phyloP scores from a whole-genome alignment of 2,888 invertebrate species.

The Brachycybe producta region DNA sequence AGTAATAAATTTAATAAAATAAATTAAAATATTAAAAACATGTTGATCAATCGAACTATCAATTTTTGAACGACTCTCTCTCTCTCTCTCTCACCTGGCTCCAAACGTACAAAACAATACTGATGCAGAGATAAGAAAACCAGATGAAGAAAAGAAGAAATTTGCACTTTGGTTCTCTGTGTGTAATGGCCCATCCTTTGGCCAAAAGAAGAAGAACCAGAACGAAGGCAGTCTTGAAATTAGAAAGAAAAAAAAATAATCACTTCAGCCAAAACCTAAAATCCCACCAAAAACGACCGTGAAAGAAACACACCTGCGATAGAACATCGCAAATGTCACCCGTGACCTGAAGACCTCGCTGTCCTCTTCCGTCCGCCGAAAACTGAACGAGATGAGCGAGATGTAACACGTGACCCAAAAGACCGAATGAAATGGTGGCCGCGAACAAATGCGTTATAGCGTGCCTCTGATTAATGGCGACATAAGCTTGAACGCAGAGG shows the following conservation, averaged over 20 bases:
- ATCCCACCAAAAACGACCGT: too few relatives aligned
- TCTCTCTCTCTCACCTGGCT: slow-evolving; percentile 73
- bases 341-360: slow-evolving; percentile 62
- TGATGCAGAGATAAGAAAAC: slow-evolving; percentile 80
- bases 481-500: slow-evolving; percentile 80
- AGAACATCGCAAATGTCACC: slow-evolving; percentile 88
- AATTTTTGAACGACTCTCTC: too few relatives aligned
- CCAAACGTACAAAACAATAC: slow-evolving; percentile 87
- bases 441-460: slow-evolving; percentile 83
- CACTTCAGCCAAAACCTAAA: too few relatives aligned
- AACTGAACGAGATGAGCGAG: slow-evolving; percentile 78
- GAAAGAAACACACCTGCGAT: slow-evolving; percentile 60
- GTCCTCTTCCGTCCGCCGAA: slow-evolving; percentile 79
- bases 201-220: slow-evolving; percentile 76
- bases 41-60: too few relatives aligned
- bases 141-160: slow-evolving; percentile 73
- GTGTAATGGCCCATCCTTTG: slow-evolving; percentile 93
- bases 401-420: slow-evolving; percentile 71
- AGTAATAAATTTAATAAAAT: too few relatives aligned
- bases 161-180: slow-evolving; percentile 76
- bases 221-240: slow-evolving; percentile 84
- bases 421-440: slow-evolving; percentile 69
- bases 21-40: too few relatives aligned
- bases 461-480: slow-evolving; percentile 74
- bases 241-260: slow-evolving; percentile 20